Percentiles rank a stretch among this genome's conserved stretches.
These are phyloP conservation scores for Saimiri boliviensis DNA, from an alignment of 2,113 vertebrate genomes.

Conservation along the genomic window DNA sequence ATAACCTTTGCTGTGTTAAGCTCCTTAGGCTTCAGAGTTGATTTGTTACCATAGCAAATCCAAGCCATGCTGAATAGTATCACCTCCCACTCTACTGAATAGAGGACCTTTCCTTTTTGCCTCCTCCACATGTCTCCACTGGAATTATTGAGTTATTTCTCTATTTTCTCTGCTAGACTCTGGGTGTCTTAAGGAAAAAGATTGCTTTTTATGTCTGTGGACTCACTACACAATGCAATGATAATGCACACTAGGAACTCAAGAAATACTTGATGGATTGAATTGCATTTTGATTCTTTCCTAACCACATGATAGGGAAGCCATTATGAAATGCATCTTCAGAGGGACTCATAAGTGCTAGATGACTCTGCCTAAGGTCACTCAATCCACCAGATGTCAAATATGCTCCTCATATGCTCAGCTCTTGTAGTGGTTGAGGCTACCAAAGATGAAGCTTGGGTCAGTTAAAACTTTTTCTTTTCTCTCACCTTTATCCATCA, in stretches of 20 bases:
- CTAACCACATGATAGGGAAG: neutral
- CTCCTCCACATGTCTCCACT: neutral
- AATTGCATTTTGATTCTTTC: neutral
- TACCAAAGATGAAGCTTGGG: neutral
- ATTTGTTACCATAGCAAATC: conserved; percentile 5
- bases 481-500: neutral
- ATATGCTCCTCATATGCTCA: neutral
- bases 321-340: neutral
- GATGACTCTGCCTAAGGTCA: neutral
- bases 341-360: neutral
- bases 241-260: neutral
- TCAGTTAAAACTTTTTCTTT: neutral
- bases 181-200: neutral
- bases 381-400: neutral
- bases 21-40: neutral
- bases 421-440: neutral
- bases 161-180: neutral
- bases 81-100: neutral
- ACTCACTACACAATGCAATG: neutral
- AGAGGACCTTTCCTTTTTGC: neutral
- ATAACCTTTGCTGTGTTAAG: neutral
- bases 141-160: neutral
- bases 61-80: neutral
- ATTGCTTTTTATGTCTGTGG: neutral
- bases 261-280: neutral